Conservation (phyloP, 1,140 invertebrate genomes). For the Scaptomyza graminum region DNA sequence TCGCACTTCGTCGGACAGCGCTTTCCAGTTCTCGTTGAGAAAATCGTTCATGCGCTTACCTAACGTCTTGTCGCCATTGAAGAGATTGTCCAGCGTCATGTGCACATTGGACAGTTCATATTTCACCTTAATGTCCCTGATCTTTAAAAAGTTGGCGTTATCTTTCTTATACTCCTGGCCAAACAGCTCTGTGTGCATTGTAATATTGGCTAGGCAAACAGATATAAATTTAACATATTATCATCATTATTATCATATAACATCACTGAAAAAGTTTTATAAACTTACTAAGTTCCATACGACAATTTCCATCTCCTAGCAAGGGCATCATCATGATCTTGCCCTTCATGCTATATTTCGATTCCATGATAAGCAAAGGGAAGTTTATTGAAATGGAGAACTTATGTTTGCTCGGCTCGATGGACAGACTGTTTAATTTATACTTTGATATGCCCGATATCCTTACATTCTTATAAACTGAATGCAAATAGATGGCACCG, state of each 20-base stretch:
- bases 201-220: slow-evolving; percentile 86
- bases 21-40: slow-evolving; percentile 87
- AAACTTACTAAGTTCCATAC: slow-evolving; percentile 86
- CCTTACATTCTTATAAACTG: slow-evolving; percentile 68
- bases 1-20: slow-evolving; percentile 85
- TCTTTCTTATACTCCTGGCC: slow-evolving; percentile 85
- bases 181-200: slow-evolving; percentile 86
- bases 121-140: slow-evolving; percentile 87
- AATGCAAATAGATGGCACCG: slow-evolving; percentile 76
- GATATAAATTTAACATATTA: not conserved
- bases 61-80: slow-evolving; percentile 88
- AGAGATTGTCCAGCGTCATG: slow-evolving; percentile 88
- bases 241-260: too few species aligned
- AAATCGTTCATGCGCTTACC: slow-evolving; percentile 87
- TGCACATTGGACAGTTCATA: slow-evolving; percentile 86
- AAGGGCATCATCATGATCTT: slow-evolving; percentile 87
- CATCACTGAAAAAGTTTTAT: not conserved
- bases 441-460: slow-evolving; percentile 73
- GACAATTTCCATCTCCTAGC: slow-evolving; percentile 85
- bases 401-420: slow-evolving; percentile 85
- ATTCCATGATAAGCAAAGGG: slow-evolving; percentile 85
- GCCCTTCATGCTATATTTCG: slow-evolving; percentile 86
- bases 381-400: slow-evolving; percentile 85
- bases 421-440: slow-evolving; percentile 75
- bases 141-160: slow-evolving; percentile 84